Conservation (phyloP, 2,888 invertebrate genomes). For the Epinotia demarniana region DNA sequence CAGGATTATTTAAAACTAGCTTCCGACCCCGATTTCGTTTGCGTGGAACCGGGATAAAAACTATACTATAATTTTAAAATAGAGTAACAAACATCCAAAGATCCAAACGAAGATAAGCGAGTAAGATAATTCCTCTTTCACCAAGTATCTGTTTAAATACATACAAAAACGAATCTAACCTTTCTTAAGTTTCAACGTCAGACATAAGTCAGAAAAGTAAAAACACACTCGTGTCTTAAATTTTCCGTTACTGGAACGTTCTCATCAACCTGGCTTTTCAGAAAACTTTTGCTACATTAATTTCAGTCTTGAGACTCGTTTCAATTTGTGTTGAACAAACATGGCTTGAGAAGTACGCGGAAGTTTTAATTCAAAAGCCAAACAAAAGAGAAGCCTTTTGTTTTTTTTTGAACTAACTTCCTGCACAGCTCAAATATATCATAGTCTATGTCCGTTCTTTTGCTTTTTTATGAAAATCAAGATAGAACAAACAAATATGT, state of each 20-base stretch:
- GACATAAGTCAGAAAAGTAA: neutral
- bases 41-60: too few relatives aligned
- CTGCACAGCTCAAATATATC: too few relatives aligned
- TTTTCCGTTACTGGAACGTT: neutral
- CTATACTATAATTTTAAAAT: too few relatives aligned
- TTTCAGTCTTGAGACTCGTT: slow-evolving; percentile 14
- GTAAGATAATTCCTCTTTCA: too few relatives aligned
- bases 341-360: neutral
- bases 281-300: slow-evolving; percentile 5
- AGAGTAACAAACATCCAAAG: too few relatives aligned
- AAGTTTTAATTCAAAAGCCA: slow-evolving; percentile 15
- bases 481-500: too few relatives aligned
- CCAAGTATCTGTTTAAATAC: too few relatives aligned
- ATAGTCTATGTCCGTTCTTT: too few relatives aligned
- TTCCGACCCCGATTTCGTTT: too few relatives aligned
- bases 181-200: neutral
- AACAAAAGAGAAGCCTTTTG: slow-evolving; percentile 13
- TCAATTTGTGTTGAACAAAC: slow-evolving; percentile 9
- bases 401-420: neutral
- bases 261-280: slow-evolving; percentile 22
- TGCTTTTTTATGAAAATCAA: too few relatives aligned
- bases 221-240: neutral
- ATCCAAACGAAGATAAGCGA: too few relatives aligned
- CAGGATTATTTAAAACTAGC: too few relatives aligned
- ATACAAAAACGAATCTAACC: neutral